phyloP scores from a whole-genome alignment of 1,140 invertebrate species.

The Neodiprion virginianus region DNA sequence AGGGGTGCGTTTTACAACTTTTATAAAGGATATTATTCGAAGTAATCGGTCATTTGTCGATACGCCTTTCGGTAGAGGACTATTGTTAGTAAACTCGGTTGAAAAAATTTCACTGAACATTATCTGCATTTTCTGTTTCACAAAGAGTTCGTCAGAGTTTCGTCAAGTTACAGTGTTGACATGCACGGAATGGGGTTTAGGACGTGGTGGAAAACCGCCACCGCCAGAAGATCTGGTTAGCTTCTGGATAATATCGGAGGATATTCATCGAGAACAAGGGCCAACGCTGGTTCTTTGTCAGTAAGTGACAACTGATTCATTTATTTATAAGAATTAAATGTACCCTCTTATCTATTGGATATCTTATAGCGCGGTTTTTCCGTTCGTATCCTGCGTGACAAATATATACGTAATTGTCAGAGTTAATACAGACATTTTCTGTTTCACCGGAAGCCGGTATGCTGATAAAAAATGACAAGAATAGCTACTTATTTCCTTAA shows the following conservation, averaged over 20 bases:
- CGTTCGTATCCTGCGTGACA: slow-evolving; percentile 18
- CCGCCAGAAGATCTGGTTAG: slow-evolving; percentile 29
- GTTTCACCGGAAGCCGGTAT: too few relatives aligned
- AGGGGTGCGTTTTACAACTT: slow-evolving; percentile 20
- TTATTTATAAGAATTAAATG: slow-evolving; percentile 21
- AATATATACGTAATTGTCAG: not conserved
- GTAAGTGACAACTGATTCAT: slow-evolving; percentile 27
- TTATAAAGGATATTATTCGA: not conserved
- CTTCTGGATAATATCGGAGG: slow-evolving; percentile 39
- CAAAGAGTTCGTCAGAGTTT: not conserved
- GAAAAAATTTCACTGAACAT: slow-evolving; percentile 5
- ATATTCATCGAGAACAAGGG: slow-evolving; percentile 30
- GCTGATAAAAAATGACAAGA: not conserved
- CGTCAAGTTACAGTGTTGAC: slow-evolving; percentile 34
- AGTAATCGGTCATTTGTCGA: too few relatives aligned
- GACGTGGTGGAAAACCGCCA: slow-evolving; percentile 31
- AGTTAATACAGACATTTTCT: too few relatives aligned
- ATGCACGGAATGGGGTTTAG: slow-evolving; percentile 36
- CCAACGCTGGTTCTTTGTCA: slow-evolving; percentile 39
- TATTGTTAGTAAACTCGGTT: not conserved
- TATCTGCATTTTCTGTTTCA: not conserved
- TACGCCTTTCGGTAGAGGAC: not conserved
- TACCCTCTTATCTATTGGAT: not conserved
- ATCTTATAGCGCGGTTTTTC: too few relatives aligned
- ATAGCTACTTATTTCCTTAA: slow-evolving; percentile 4